These are phyloP conservation scores for Pammene aurita DNA, from an alignment of 2,888 invertebrate genomes.

Conservation along the genomic window DNA sequence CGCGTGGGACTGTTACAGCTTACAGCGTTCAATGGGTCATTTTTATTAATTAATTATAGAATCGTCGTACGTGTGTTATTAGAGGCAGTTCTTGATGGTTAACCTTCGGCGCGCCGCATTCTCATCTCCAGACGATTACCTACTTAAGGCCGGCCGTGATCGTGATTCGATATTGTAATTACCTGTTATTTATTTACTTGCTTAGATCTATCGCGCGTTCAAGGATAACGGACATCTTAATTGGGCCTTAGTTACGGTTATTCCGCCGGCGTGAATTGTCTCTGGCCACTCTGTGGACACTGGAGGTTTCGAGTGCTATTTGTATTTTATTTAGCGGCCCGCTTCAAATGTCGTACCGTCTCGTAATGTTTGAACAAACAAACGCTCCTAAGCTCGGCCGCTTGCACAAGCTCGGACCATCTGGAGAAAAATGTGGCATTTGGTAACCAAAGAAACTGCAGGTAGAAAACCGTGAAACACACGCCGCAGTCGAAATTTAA, in stretches of 20 bases:
- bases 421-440: slow-evolving; percentile 79
- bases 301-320: slow-evolving; percentile 72
- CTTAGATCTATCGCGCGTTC: slow-evolving; percentile 68
- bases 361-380: slow-evolving; percentile 82
- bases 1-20: slow-evolving; percentile 73
- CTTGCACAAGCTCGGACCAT: slow-evolving; percentile 79
- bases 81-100: slow-evolving; percentile 53
- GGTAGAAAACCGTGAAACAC: slow-evolving; percentile 55
- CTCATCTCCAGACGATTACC: slow-evolving; percentile 72
- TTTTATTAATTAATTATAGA: slow-evolving; percentile 73
- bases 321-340: slow-evolving; percentile 81
- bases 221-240: slow-evolving; percentile 79
- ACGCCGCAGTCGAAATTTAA: slow-evolving; percentile 63
- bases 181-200: slow-evolving; percentile 75
- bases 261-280: slow-evolving; percentile 72
- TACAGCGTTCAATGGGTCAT: slow-evolving; percentile 70
- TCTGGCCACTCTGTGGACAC: slow-evolving; percentile 67
- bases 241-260: slow-evolving; percentile 74
- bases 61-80: slow-evolving; percentile 63
- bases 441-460: slow-evolving; percentile 63
- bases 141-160: slow-evolving; percentile 63
- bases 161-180: slow-evolving; percentile 81
- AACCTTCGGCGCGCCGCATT: slow-evolving; percentile 67
- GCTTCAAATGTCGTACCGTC: slow-evolving; percentile 81
- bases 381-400: slow-evolving; percentile 65